Percentiles rank a stretch among this genome's conserved stretches.
These are phyloP conservation scores for Drosophila serrata DNA, from an alignment of 1,140 invertebrate species.

Conservation along the genomic window DNA sequence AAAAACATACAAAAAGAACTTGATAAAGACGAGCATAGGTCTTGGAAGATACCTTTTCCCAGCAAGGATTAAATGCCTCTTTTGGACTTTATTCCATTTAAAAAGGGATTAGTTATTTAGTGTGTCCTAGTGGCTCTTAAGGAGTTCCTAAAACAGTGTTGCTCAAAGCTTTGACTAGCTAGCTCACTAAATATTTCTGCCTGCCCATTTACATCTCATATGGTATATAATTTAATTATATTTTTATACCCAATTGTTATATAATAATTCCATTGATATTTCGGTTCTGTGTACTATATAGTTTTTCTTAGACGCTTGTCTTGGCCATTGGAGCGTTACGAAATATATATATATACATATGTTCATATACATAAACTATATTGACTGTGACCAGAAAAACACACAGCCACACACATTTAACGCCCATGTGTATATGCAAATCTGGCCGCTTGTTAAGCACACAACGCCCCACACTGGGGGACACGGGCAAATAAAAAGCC, in stretches of 20 bases:
- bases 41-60: too few species aligned
- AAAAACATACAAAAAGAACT: neutral
- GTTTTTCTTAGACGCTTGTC: conserved; percentile 13
- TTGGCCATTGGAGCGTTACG: conserved; percentile 42
- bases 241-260: neutral
- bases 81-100: neutral
- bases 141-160: neutral
- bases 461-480: conserved; percentile 1
- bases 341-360: conserved; percentile 14
- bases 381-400: conserved; percentile 10
- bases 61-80: too few species aligned
- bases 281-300: conserved; percentile 3
- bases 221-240: neutral
- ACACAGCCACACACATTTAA: neutral
- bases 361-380: conserved; percentile 12
- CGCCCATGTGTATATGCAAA: conserved; percentile 16
- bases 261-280: conserved; percentile 2
- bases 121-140: too few species aligned
- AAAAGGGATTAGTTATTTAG: too few species aligned
- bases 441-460: conserved; percentile 6
- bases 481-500: conserved; percentile 19
- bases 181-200: neutral
- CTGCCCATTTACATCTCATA: neutral
- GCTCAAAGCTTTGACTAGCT: neutral
- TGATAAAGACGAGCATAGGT: neutral